Evolutionary conservation across 2,797 vertebrate genomes (phyloP).

Genomic region (Pelobates cultripes): DNA sequence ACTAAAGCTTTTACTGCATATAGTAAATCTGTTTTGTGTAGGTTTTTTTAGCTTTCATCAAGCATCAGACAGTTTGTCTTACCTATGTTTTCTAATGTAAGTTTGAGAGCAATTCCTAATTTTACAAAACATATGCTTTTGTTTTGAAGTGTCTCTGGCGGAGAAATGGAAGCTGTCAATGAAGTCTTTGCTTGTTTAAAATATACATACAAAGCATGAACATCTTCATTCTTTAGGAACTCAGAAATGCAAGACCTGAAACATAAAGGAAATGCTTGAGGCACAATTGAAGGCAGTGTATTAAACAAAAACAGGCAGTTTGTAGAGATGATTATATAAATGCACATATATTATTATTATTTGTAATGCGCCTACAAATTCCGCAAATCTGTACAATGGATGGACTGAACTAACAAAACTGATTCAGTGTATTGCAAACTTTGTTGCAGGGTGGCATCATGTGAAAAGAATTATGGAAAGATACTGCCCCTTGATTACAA

Average conservation of each 20-base stretch:
- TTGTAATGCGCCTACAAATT: no score
- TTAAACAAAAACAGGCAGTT: neutral
- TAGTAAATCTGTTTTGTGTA: no score
- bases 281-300: neutral
- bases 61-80: neutral
- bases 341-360: no score
- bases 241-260: constrained; percentile 36
- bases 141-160: constrained; percentile 34
- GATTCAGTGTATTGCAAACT: no score
- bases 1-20: no score
- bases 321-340: no score
- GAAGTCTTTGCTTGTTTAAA: constrained; percentile 33
- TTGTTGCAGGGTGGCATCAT: no score
- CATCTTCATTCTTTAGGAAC: constrained; percentile 54
- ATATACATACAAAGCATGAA: constrained; percentile 48
- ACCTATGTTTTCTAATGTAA: constrained; percentile 53
- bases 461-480: no score
- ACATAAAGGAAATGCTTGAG: neutral
- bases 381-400: no score
- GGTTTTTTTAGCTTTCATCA: no score
- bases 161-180: constrained; percentile 26
- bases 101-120: constrained; percentile 31
- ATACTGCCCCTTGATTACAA: no score
- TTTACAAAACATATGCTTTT: constrained; percentile 52
- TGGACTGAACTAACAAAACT: no score